These are phyloP conservation scores for Strix uralensis DNA, from an alignment of 2,113 vertebrate genomes.

Conservation along the genomic window DNA sequence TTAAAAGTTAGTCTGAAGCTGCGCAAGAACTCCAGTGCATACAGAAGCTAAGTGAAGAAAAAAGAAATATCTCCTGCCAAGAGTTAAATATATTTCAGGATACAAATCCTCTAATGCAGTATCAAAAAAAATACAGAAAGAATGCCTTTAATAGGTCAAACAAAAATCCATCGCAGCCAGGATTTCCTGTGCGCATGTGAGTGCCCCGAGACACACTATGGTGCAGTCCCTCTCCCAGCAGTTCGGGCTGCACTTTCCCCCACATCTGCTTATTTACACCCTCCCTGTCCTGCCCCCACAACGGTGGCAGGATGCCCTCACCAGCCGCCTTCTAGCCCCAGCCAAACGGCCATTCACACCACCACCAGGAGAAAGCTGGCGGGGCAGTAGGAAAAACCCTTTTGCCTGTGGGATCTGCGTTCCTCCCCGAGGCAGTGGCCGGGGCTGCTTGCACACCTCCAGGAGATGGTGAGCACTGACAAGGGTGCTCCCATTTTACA, in stretches of 20 bases:
- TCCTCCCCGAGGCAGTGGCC: fast-evolving
- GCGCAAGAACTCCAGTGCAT: neutral
- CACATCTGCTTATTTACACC: too few relatives aligned
- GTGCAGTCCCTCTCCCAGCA: neutral
- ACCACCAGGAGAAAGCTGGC: neutral
- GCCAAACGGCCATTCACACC: fast-evolving
- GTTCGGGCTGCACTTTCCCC: neutral
- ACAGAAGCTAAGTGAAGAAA: neutral
- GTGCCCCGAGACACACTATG: fast-evolving
- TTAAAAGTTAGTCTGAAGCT: neutral
- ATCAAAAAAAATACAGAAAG: neutral
- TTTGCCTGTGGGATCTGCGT: neutral
- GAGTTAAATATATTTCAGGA: neutral
- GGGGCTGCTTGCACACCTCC: neutral
- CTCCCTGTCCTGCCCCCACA: fast-evolving
- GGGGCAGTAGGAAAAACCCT: neutral
- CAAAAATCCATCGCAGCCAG: neutral
- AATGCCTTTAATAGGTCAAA: neutral
- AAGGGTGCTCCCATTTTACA: neutral
- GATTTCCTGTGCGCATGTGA: fast-evolving
- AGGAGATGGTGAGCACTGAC: too few relatives aligned
- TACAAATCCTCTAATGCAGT: neutral
- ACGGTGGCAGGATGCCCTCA: fast-evolving
- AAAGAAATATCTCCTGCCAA: neutral
- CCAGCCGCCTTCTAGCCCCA: neutral